Conservation (phyloP, 2,888 invertebrate genomes). For the Eremobia ochroleuca region DNA sequence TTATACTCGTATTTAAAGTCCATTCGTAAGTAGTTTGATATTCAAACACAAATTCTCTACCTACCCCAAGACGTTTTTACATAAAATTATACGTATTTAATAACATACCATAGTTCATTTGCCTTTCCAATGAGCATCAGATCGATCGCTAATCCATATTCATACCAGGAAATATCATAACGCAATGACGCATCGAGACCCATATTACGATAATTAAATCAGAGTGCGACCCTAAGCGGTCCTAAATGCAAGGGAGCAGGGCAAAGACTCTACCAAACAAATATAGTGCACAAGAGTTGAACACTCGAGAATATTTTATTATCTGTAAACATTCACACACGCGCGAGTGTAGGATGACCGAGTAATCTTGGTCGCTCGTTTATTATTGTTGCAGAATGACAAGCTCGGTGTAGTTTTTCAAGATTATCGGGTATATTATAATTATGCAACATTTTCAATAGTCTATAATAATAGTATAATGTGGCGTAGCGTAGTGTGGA, state of each 20-base stretch:
- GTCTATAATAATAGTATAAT: no score
- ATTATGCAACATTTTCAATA: no score
- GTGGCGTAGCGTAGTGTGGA: no score
- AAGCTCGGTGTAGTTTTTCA: background rate
- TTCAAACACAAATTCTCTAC: slow-evolving; percentile 6
- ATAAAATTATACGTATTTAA: slow-evolving; percentile 31
- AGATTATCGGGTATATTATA: slow-evolving; percentile 5
- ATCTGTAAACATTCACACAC: slow-evolving; percentile 84
- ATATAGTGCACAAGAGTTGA: slow-evolving; percentile 88
- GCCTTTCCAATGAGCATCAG: slow-evolving; percentile 27
- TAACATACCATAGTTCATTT: slow-evolving; percentile 31
- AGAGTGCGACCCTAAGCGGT: slow-evolving; percentile 63
- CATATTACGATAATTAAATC: slow-evolving; percentile 65
- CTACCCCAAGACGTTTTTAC: slow-evolving; percentile 33
- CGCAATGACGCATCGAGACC: slow-evolving; percentile 44
- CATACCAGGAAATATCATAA: slow-evolving; percentile 53
- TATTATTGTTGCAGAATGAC: slow-evolving; percentile 24
- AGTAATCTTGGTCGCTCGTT: slow-evolving; percentile 66
- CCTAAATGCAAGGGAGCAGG: slow-evolving; percentile 73
- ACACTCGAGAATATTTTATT: slow-evolving; percentile 87
- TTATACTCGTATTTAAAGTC: background rate
- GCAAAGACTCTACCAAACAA: slow-evolving; percentile 80
- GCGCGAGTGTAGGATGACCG: slow-evolving; percentile 58
- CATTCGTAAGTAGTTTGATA: background rate
- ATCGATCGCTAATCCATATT: slow-evolving; percentile 48